Percentiles rank a stretch among this genome's conserved stretches.
phyloP scores from a whole-genome alignment of 1,140 invertebrate genomes.

The Aphidius gifuensis region DNA sequence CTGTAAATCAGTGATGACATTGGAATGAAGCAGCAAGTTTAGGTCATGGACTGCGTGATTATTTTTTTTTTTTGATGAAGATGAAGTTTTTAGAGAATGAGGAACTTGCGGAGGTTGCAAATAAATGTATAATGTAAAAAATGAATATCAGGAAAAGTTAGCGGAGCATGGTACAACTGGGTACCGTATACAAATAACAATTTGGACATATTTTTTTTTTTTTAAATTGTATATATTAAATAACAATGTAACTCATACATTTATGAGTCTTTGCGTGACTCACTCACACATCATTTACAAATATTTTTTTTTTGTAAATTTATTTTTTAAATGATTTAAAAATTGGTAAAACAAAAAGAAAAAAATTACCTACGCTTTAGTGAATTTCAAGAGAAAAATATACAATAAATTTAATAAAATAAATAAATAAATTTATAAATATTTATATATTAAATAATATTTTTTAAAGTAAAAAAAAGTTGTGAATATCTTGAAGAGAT shows the following conservation, averaged over 20 bases:
- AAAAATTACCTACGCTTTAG: neutral
- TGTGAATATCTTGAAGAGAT: neutral
- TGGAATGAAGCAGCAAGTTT: too few species aligned
- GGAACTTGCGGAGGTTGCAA: constrained; percentile 3
- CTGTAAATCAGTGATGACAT: too few species aligned
- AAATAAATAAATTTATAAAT: too few species aligned
- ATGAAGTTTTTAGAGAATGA: neutral
- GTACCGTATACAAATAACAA: constrained; percentile 21
- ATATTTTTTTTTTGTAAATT: too few species aligned
- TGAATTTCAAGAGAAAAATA: neutral
- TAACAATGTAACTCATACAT: constrained; percentile 3
- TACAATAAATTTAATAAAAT: constrained; percentile 2
- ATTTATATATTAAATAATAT: too few species aligned
- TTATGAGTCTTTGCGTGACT: constrained; percentile 29
- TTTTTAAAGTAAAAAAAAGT: neutral
- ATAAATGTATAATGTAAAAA: neutral
- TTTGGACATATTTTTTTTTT: constrained; percentile 8
- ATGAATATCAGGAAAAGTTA: neutral
- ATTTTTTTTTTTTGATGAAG: neutral
- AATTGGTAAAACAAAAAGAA: too few species aligned
- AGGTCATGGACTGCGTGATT: too few species aligned
- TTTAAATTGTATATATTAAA: constrained; percentile 2
- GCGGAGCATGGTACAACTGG: constrained; percentile 24
- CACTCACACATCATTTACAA: too few species aligned
- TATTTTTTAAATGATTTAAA: too few species aligned